Evolutionary conservation across 64 coral and sea anemone genomes (phyloP).

Genomic region (Montipora foliosa): DNA sequence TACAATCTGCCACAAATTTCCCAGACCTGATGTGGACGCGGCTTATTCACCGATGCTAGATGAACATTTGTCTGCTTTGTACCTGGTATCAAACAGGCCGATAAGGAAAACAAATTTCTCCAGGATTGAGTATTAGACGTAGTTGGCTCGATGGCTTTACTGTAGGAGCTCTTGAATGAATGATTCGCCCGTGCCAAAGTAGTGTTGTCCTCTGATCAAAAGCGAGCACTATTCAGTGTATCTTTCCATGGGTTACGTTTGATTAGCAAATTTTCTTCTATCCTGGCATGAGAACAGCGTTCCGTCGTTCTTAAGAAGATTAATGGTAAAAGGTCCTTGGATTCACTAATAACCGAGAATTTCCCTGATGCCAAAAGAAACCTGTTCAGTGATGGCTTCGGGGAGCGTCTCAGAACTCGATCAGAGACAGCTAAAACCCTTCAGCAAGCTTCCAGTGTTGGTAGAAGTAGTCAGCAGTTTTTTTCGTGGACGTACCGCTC

Average conservation of each 20-base stretch:
- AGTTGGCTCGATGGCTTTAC: neutral
- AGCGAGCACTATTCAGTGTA: neutral
- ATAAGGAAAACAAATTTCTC: neutral
- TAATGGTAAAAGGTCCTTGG: neutral
- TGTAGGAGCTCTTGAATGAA: neutral
- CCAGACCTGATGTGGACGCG: slow-evolving; percentile 34
- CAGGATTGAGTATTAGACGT: neutral
- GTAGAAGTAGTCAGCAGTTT: neutral
- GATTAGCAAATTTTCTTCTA: neutral
- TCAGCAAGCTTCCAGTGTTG: neutral
- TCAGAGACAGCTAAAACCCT: neutral
- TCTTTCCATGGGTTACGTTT: neutral
- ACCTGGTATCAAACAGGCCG: slow-evolving; percentile 12
- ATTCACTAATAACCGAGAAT: neutral
- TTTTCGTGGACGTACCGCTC: neutral
- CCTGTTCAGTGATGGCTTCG: neutral
- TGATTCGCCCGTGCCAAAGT: neutral
- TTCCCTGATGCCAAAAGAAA: neutral
- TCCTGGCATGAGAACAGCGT: neutral
- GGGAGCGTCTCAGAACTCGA: neutral
- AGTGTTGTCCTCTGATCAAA: neutral
- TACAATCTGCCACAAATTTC: slow-evolving; percentile 65
- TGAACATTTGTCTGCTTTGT: slow-evolving; percentile 45
- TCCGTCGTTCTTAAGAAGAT: neutral
- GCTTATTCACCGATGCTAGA: slow-evolving; percentile 53